phyloP scores from a whole-genome alignment of 2,797 vertebrate genomes.

The Sardinella longiceps region DNA sequence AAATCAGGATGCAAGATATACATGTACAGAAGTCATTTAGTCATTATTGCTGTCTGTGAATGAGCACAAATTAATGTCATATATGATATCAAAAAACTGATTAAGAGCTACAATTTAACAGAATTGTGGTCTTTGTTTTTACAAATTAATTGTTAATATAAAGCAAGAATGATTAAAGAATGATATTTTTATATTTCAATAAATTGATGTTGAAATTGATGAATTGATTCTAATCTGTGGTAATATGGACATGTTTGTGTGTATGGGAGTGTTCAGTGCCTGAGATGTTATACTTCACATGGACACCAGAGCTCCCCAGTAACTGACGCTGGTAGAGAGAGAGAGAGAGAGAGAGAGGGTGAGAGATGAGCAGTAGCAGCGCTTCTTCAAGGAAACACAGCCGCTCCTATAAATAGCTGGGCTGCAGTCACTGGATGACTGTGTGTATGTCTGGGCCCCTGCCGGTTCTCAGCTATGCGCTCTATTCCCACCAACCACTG shows the following conservation, averaged over 20 bases:
- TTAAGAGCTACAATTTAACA: no score
- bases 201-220: background rate
- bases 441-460: background rate
- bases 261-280: background rate
- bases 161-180: no score
- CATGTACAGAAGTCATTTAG: no score
- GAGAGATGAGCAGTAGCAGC: constrained; percentile 27
- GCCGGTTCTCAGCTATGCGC: background rate
- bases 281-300: constrained; percentile 48
- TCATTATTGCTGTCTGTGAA: no score
- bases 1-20: no score
- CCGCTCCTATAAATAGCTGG: constrained; percentile 77
- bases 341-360: background rate
- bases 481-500: background rate
- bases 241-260: background rate
- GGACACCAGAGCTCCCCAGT: constrained; percentile 64
- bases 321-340: constrained; percentile 68
- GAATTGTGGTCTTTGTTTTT: no score
- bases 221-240: background rate
- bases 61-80: no score
- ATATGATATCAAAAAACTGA: no score
- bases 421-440: constrained; percentile 51
- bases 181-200: no score
- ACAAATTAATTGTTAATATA: no score
- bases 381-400: constrained; percentile 68